Evolutionary conservation across 2,113 vertebrate species (phyloP).

Genomic region (Benitochromis conjunctus): DNA sequence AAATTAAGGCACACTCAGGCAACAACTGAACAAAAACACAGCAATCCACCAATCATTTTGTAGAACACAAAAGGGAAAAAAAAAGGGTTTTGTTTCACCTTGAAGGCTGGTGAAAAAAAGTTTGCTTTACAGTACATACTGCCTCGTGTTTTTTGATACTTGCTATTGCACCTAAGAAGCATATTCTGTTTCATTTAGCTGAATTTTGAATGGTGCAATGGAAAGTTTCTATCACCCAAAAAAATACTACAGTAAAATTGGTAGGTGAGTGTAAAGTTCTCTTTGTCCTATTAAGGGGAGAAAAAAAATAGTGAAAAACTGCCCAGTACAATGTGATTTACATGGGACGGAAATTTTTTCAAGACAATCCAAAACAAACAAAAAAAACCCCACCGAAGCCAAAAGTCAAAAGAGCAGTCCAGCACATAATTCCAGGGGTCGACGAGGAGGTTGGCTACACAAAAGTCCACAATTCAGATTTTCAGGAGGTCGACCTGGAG

Average conservation of each 20-base stretch:
- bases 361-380: too few relatives aligned
- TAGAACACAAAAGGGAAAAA: background rate
- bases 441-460: too few relatives aligned
- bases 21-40: conserved; percentile 37
- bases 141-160: background rate
- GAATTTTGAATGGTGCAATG: background rate
- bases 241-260: background rate
- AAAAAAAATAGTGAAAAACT: background rate
- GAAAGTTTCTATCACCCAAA: background rate
- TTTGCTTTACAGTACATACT: background rate
- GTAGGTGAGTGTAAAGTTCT: background rate
- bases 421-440: too few relatives aligned
- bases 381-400: too few relatives aligned
- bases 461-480: too few relatives aligned
- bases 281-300: background rate
- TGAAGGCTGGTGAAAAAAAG: background rate
- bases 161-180: background rate
- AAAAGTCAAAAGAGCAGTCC: too few relatives aligned
- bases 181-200: background rate
- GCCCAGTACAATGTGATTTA: background rate
- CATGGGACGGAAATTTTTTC: background rate
- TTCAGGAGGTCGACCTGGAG: too few relatives aligned
- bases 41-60: background rate
- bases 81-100: conserved; percentile 22
- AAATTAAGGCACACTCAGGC: conserved; percentile 44